These are phyloP conservation scores for Arvicanthis niloticus DNA, from an alignment of 2,113 vertebrate species.

Conservation along the genomic window DNA sequence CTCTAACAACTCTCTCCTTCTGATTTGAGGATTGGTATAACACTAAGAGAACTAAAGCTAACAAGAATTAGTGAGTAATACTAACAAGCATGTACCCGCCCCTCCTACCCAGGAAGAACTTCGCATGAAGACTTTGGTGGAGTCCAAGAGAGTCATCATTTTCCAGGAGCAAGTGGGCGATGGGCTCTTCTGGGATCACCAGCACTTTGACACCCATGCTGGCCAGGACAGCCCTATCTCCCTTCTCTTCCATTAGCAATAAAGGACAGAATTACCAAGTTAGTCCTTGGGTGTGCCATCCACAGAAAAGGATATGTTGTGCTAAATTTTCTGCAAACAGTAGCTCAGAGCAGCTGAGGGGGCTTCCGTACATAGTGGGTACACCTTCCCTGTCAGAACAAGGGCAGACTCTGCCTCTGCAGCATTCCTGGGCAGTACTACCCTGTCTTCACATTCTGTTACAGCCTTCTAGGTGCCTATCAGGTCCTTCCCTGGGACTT, in stretches of 20 bases:
- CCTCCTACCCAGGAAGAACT: not conserved
- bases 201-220: no score
- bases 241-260: not conserved
- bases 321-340: not conserved
- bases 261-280: not conserved
- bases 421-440: not conserved
- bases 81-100: accelerated
- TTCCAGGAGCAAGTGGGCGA: not conserved
- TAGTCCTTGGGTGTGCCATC: not conserved
- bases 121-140: not conserved
- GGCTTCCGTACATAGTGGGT: not conserved
- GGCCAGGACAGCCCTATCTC: not conserved
- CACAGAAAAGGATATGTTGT: not conserved
- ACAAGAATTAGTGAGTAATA: not conserved
- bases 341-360: not conserved
- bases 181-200: not conserved
- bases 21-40: not conserved
- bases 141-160: not conserved
- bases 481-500: not conserved
- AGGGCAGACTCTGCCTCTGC: not conserved
- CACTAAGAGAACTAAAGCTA: not conserved
- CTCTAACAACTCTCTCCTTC: not conserved
- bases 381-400: not conserved
- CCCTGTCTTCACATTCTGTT: not conserved
- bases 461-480: not conserved